Base-by-base conservation (phyloP, 2,113 vertebrate genomes). In the Neodon shergylaensis region DNA sequence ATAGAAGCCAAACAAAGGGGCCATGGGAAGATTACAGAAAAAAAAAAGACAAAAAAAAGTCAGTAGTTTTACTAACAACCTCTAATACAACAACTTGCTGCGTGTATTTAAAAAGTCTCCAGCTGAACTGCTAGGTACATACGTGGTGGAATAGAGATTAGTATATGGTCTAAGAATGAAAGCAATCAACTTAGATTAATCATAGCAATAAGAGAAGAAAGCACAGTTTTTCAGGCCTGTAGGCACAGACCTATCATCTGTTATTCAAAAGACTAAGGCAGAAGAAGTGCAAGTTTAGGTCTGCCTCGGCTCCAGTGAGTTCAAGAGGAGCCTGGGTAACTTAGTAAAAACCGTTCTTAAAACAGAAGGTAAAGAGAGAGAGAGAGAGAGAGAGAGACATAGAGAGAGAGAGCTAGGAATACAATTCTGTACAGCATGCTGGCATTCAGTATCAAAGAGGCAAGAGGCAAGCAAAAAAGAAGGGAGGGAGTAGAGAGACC, bases 61-160 rank as follows among this genome's bases (percentile, higher is more conserved):
- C 52, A 81, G 61, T 22, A 97, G 76, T 1, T 47, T n/a, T 87
- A 97, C 26, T 82, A 97, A 92, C 33, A 89, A 92, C 90, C 61
- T 86, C 13, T 24, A 78, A 36, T 66, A 87, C 63, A 95, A 94
- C 47, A 81, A 93, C 83, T 97, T 96, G 79, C 92, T 94, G 74
- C 54, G 65, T 92, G 84, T 94, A 96, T 90, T 96, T 97, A 70
- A 94, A 93, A 96, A 86, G 72, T 66, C 58, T 93, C 77, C 82
- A 95, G 39, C 14, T 93, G 39, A 95, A 95, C 17, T 94, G 13
- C 54, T 95, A 94, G n/a, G 52, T 54, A 54, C 52, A 68, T 87
- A 91, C 31, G 47, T 24, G 54, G 49, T 44, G 68, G 44, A 95
- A 66, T 82, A 90, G 11, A 83, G 85, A 95, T 73, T 76, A 78